Evolutionary conservation across 2,888 invertebrate species (phyloP).

Genomic region (Parnassius orleans): DNA sequence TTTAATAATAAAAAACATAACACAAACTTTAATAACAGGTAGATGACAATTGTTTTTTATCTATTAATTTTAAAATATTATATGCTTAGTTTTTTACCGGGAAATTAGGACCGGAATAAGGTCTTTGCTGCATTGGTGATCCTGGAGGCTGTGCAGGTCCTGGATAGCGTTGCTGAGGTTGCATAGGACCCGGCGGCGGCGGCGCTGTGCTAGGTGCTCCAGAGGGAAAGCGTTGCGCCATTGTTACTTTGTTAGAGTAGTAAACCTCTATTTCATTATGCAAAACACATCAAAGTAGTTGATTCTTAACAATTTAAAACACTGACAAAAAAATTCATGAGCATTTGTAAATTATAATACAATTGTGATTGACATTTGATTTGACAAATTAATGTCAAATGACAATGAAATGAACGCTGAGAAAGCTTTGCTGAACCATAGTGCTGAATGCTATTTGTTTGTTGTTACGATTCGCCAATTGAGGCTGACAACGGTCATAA

Average conservation of each 20-base stretch:
- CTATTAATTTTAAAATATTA: too few relatives aligned
- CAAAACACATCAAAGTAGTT: not conserved
- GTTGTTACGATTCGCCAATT: too few relatives aligned
- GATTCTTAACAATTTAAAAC: not conserved
- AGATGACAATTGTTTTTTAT: too few relatives aligned
- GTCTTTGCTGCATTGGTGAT: conserved; percentile 84
- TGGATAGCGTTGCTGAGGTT: conserved; percentile 63
- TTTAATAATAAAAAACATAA: too few relatives aligned
- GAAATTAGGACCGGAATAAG: conserved; percentile 87
- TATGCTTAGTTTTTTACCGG: conserved; percentile 79
- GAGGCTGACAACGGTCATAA: too few relatives aligned
- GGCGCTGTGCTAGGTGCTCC: conserved; percentile 52
- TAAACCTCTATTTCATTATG: not conserved
- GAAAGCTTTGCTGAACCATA: too few relatives aligned
- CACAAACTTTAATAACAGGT: too few relatives aligned
- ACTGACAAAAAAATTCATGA: not conserved
- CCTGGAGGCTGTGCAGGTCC: conserved; percentile 81
- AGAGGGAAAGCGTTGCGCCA: conserved; percentile 68
- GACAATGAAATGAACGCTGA: not conserved
- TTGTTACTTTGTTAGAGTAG: conserved; percentile 29
- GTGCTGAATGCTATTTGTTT: too few relatives aligned
- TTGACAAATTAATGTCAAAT: not conserved
- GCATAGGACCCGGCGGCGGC: conserved; percentile 76
- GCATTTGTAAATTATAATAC: not conserved
- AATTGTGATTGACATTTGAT: not conserved